Conservation (phyloP, 2,113 vertebrate species). For the Delphinapterus leucas region DNA sequence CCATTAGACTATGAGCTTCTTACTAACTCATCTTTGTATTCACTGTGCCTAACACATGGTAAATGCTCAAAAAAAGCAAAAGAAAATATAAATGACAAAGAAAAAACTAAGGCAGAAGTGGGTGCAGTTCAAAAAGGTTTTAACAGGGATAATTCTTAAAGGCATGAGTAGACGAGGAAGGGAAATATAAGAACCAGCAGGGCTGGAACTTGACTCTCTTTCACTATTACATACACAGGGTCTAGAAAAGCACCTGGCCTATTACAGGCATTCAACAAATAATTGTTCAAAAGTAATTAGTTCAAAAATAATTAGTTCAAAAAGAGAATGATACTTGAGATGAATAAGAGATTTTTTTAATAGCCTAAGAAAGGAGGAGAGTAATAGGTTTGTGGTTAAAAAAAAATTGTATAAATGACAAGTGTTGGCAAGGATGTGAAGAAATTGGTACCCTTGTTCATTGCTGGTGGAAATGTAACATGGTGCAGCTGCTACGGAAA, state of each 20-base stretch:
- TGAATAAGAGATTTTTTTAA: background rate
- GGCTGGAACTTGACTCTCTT: conserved; percentile 1
- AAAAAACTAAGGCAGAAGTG: background rate
- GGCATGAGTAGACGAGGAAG: background rate
- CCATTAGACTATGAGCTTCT: background rate
- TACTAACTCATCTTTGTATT: background rate
- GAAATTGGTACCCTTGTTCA: background rate
- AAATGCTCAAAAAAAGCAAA: background rate
- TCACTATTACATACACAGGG: background rate
- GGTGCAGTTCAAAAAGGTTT: background rate
- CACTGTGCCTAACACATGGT: background rate
- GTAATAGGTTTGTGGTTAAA: background rate
- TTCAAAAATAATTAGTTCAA: background rate
- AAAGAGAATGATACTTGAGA: background rate
- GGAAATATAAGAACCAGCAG: background rate
- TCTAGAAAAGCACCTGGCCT: background rate
- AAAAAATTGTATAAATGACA: background rate
- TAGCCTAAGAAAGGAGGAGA: background rate
- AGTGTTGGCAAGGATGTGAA: background rate
- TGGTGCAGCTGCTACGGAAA: background rate
- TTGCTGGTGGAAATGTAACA: background rate
- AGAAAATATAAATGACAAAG: background rate
- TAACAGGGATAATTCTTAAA: background rate
- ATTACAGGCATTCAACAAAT: background rate
- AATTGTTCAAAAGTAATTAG: background rate